Conservation (phyloP, 2,797 vertebrate species). For the Leptoclinus maculatus region DNA sequence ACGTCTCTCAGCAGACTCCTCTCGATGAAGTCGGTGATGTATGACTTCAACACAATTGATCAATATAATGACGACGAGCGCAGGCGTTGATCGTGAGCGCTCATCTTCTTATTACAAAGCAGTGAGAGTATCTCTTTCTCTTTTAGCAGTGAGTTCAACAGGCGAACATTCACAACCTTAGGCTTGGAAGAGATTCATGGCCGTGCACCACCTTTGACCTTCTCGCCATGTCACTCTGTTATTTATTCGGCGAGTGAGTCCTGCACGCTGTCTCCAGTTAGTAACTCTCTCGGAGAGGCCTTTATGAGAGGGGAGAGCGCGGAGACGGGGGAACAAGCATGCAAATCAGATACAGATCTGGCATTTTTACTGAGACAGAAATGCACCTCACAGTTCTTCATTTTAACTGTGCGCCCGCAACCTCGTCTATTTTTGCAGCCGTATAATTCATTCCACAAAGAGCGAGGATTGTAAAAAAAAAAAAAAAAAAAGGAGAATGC, state of each 20-base stretch:
- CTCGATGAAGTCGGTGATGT: conserved; percentile 54
- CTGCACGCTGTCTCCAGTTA: not conserved
- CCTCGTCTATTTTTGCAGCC: conserved; percentile 35
- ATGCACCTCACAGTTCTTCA: conserved; percentile 68
- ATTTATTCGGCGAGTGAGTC: conserved; percentile 27
- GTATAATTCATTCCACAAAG: conserved; percentile 48
- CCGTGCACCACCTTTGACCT: conserved; percentile 11
- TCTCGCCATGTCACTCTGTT: not conserved
- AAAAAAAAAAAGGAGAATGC: not conserved
- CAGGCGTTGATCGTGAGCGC: conserved; percentile 41
- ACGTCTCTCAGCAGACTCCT: conserved; percentile 25
- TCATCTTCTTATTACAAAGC: not conserved
- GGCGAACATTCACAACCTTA: not conserved
- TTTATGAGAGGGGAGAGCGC: conserved; percentile 47
- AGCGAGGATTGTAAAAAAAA: conserved; percentile 28
- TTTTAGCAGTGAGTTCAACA: not conserved
- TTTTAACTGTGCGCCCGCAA: conserved; percentile 62
- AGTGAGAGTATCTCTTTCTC: not conserved
- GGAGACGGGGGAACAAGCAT: conserved; percentile 58
- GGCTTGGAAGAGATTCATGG: not conserved
- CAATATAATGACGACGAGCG: conserved; percentile 55
- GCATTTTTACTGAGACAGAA: conserved; percentile 71
- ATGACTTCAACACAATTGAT: conserved; percentile 59
- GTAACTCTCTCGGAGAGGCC: conserved; percentile 11
- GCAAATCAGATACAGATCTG: conserved; percentile 69